phyloP scores from a whole-genome alignment of 1,140 invertebrate genomes.

The Eumaeus atala region DNA sequence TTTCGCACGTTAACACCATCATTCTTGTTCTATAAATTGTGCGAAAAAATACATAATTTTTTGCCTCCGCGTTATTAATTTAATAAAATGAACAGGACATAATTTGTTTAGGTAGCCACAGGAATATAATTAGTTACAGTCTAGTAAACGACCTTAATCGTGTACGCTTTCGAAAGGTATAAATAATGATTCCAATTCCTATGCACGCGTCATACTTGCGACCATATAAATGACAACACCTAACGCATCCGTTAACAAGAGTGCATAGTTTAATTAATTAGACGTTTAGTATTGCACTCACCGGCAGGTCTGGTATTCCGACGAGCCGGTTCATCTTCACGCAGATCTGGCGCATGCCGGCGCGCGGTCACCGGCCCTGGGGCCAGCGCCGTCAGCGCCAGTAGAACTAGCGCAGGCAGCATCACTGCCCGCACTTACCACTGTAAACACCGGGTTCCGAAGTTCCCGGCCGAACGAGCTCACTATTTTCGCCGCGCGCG shows the following conservation, averaged over 20 bases:
- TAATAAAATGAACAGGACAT: background rate
- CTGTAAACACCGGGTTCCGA: constrained; percentile 30
- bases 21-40: background rate
- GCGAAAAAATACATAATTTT: background rate
- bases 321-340: constrained; percentile 63
- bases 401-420: constrained; percentile 49
- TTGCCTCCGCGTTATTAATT: background rate
- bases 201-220: no score
- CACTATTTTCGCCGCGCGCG: constrained; percentile 63
- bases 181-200: background rate
- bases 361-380: constrained; percentile 44
- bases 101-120: constrained; percentile 1
- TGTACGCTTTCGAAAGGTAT: background rate
- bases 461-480: constrained; percentile 54
- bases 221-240: background rate
- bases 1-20: no score
- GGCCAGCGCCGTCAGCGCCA: constrained; percentile 46
- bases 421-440: constrained; percentile 39
- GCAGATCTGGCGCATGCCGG: constrained; percentile 57
- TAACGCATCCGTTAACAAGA: background rate
- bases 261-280: constrained; percentile 4
- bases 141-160: background rate
- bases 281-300: constrained; percentile 33
- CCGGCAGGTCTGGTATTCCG: constrained; percentile 61
- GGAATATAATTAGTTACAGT: constrained; percentile 1